A percentile compares a stretch with the other conserved stretches of the same genome.
phyloP scores from a whole-genome alignment of 2,113 vertebrate genomes.

The Larimichthys crocea region DNA sequence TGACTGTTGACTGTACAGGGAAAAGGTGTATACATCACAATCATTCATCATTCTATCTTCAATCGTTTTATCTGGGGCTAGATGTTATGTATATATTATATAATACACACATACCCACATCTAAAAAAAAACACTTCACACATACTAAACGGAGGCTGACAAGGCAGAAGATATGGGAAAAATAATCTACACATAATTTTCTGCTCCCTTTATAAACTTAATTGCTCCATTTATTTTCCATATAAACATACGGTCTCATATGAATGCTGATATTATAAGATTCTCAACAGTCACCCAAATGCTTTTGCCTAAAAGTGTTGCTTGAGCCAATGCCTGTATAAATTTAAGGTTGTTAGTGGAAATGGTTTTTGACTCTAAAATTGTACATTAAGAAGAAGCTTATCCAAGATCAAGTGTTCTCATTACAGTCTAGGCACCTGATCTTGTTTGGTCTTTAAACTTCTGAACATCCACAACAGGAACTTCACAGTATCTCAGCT shows the following conservation, averaged over 20 bases:
- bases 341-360: not conserved
- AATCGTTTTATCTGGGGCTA: no score
- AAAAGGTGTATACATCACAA: not conserved
- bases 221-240: not conserved
- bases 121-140: not conserved
- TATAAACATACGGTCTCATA: not conserved
- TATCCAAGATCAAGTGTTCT: not conserved
- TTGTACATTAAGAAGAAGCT: not conserved
- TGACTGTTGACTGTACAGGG: not conserved
- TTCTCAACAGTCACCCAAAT: not conserved
- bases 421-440: not conserved
- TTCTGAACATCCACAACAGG: not conserved
- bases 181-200: not conserved
- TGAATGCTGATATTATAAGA: not conserved
- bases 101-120: not conserved
- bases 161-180: not conserved
- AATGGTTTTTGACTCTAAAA: not conserved
- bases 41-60: no score
- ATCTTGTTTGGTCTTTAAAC: not conserved
- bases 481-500: conserved; percentile 9
- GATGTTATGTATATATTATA: no score
- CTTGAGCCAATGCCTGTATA: not conserved
- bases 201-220: not conserved
- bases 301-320: not conserved
- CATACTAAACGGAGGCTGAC: not conserved